Percentiles rank a stretch among this genome's conserved stretches.
phyloP scores from a whole-genome alignment of 2,113 vertebrate genomes.

The Leptodactylus fuscus region DNA sequence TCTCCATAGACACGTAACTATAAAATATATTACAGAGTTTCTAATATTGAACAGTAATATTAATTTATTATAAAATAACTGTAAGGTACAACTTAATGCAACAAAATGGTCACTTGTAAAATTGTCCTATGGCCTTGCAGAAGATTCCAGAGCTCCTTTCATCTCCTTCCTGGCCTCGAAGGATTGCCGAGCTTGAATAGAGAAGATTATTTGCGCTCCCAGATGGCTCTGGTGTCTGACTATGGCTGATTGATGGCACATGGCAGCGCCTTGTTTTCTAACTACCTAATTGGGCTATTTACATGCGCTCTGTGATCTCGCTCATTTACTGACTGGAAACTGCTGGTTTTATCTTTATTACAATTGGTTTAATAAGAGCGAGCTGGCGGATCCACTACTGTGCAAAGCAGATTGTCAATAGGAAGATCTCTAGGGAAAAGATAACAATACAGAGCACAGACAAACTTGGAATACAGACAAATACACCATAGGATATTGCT shows the following conservation, averaged over 20 bases:
- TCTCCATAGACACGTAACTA: too few species aligned
- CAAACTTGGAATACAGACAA: neutral
- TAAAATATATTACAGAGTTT: too few species aligned
- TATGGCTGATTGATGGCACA: constrained; percentile 56
- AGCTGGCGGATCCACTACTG: neutral
- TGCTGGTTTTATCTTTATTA: constrained; percentile 46
- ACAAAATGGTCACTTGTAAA: neutral
- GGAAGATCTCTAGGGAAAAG: constrained; percentile 1
- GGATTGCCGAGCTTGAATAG: neutral
- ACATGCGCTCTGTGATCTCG: constrained; percentile 45
- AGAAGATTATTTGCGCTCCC: constrained; percentile 50
- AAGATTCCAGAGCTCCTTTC: neutral
- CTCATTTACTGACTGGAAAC: constrained; percentile 44
- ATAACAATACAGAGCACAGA: neutral
- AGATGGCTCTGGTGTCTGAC: constrained; percentile 50
- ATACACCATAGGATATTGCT: neutral
- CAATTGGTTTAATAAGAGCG: constrained; percentile 32
- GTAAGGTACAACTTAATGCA: too few species aligned
- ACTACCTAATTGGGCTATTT: constrained; percentile 51
- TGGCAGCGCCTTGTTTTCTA: constrained; percentile 47
- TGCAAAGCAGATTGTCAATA: constrained; percentile 11
- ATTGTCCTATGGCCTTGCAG: neutral
- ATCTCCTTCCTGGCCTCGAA: constrained; percentile 18
- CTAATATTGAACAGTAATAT: too few species aligned
- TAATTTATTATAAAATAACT: too few species aligned